phyloP scores from a whole-genome alignment of 1,140 invertebrate genomes.

The Zaprionus inermis region DNA sequence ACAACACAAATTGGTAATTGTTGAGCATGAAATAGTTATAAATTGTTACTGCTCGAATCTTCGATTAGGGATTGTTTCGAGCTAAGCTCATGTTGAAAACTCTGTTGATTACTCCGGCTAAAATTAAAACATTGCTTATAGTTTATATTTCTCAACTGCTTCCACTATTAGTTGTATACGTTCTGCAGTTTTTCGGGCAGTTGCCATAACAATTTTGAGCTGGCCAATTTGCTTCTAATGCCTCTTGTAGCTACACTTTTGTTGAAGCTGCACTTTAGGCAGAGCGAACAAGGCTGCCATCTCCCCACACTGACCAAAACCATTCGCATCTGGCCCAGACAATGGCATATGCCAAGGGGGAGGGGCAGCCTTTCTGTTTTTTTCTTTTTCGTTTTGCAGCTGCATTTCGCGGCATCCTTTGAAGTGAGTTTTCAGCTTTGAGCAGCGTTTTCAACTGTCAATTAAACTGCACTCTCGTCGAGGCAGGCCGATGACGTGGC shows the following conservation, averaged over 20 bases:
- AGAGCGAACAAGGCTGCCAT: neutral
- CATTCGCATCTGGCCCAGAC: constrained; percentile 17
- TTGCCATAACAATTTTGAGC: neutral
- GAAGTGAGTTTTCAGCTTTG: constrained; percentile 55
- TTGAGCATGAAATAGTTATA: neutral
- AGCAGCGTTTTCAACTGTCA: constrained; percentile 53
- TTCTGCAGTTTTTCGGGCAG: neutral
- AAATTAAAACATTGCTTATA: neutral
- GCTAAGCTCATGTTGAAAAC: neutral
- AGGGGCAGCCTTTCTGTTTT: neutral
- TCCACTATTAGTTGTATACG: neutral
- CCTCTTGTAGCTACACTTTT: neutral
- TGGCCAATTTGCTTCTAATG: constrained; percentile 3
- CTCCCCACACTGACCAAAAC: neutral
- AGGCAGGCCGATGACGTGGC: constrained; percentile 45
- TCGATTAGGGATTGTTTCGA: neutral
- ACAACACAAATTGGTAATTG: neutral
- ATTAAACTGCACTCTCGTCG: constrained; percentile 54
- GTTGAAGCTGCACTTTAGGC: neutral
- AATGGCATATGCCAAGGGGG: constrained; percentile 38
- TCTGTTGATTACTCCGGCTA: neutral
- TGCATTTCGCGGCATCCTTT: constrained; percentile 48
- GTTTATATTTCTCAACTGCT: neutral
- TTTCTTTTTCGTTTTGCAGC: constrained; percentile 26
- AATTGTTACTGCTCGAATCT: no score